A percentile compares a stretch with the other conserved stretches of the same genome.
phyloP scores from a whole-genome alignment of 2,113 vertebrate species.

The Lepus europaeus region DNA sequence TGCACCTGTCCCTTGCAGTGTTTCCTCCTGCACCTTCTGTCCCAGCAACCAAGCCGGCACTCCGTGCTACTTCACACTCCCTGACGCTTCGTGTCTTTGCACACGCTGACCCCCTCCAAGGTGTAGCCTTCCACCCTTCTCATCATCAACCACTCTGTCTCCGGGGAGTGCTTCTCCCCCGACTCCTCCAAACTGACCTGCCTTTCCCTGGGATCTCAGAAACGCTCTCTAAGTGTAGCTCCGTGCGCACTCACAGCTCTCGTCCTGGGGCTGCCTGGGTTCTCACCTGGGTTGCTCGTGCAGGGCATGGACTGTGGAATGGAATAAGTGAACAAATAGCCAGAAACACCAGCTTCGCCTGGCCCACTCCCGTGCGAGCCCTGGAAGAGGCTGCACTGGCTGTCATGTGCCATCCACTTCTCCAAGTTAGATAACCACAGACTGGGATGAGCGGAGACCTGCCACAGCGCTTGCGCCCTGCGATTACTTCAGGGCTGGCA shows the following conservation, averaged over 20 bases:
- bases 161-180: neutral
- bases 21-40: neutral
- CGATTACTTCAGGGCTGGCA: neutral
- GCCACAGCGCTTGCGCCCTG: neutral
- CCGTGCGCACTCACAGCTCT: neutral
- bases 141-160: constrained; percentile 19
- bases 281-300: neutral
- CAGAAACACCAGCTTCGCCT: constrained; percentile 47
- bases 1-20: neutral
- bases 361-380: neutral
- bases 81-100: neutral
- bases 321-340: neutral
- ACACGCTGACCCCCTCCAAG: neutral
- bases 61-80: neutral
- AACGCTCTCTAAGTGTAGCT: neutral
- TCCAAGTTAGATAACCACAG: neutral
- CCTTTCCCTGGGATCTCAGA: neutral
- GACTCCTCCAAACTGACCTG: neutral
- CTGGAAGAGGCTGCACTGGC: neutral
- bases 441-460: neutral
- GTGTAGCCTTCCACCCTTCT: neutral
- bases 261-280: neutral
- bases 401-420: constrained; percentile 30
- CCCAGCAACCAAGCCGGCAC: neutral
- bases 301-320: neutral